Evolutionary conservation across 2,797 vertebrate species (phyloP), one percentile per base, ranked within the genome.

Genomic region (Champsocephalus esox): DNA sequence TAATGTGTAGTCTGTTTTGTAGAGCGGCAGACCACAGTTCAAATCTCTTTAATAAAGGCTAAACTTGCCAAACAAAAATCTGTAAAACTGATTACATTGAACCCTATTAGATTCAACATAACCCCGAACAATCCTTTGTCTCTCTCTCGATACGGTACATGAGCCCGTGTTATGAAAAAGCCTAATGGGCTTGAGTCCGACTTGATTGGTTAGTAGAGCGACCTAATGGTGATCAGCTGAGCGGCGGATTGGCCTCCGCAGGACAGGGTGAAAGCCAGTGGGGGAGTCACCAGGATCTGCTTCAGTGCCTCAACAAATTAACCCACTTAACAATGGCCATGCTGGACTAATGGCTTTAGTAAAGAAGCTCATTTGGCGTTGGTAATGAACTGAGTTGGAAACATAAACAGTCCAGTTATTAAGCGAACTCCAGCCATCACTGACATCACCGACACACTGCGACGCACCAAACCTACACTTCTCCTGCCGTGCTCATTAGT

Each of bases 391-490:
- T 88, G 85, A 91, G 87, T 83, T 84, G 83, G 87, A 92, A 92
- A 93, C 82, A 86, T 62, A 95, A 95, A 94, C 93, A 93, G 89
- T 91, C 88, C 90, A 89, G 87, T 91, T 93, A 92, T 92, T 91
- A 94, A 87, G 82, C 73, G 90, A 93, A 90, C 83, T 88, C 71
- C 77, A 83, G 80, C 64, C 84, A 83, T 87, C 75, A 62, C 74
- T 75, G 84, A 83, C 80, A 89, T 87, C 83, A 70, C 57, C 57
- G 79, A 89, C 77, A 87, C 79, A 70, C 62, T 64, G 69, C 71
- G 43, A 87, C 66, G 79, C 48, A 77, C 84, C 86, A 83, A 87
- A 88, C 90, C 89, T 75, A 81, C 82, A 81, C 76, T 58, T 66
- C 55, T 66, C 58, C 54, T 59, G 80, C 71, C 34, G 9, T 73